Base-by-base conservation (phyloP, 1,140 invertebrate species). In the Parapsyche elsis region DNA sequence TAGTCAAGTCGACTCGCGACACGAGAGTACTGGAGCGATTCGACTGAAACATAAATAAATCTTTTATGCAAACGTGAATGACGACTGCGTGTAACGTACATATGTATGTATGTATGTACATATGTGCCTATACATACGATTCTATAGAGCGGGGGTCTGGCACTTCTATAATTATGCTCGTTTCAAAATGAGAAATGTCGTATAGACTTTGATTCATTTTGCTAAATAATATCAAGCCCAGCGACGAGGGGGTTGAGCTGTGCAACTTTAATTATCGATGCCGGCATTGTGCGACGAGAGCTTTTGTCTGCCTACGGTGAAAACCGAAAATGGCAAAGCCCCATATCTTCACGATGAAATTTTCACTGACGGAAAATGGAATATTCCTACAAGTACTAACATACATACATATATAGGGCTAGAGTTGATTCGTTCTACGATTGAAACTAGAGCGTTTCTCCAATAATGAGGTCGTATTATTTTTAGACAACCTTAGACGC, bases 241-340 rank as follows among this genome's bases (percentile, higher is more conserved):
- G 21, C 9, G 16, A 38, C 16, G 1, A 9, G 57, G 14, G 16
- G 57, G 1, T n/a, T 16, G 16, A 61, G 57, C 57, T 5, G 1
- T 61, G 57, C 57, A 61, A 61, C 19, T 61, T 61, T 61, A 61
- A 61, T 61, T 61, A 61, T 61, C 9, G n/a, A 16, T 16, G 9
- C 16, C n/a, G 57, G 57, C 57, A 61, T 61, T 61, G 57, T 61
- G 57, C 16, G 16, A 1, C 14, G 57, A n/a, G 57, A 61, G 57
- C 57, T 61, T 19, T 61, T 19, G 57, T 61, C 57, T 21, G 7
- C 53, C 53, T 21, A 21, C 57, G 57, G 14, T 61, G 57, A 61
- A 61, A 61, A 19, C 9, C 5, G 57, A 61, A 61, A 61, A 2
- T 38, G 30, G 30, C 1, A 4, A 38, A 38, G 30, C 30, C 30